These are phyloP conservation scores for Malaclemys terrapin DNA, from an alignment of 2,113 vertebrate species.

Conservation along the genomic window DNA sequence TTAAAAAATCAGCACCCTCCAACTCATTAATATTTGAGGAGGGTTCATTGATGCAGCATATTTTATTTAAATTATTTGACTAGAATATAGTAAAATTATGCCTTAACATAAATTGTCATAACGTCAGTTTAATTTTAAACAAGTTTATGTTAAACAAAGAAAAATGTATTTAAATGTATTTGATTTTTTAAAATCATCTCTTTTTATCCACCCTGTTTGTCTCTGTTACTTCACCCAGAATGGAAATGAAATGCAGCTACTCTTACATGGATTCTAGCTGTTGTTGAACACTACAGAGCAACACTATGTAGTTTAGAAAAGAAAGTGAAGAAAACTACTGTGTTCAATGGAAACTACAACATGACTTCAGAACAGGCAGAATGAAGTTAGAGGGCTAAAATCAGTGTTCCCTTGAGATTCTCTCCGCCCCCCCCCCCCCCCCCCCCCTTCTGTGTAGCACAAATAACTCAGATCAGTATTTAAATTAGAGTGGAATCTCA, in stretches of 20 bases:
- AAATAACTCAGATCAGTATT: no score
- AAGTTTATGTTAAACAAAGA: background rate
- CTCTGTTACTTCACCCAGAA: background rate
- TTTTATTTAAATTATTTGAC: background rate
- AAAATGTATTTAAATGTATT: background rate
- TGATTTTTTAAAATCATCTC: background rate
- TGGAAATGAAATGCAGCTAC: background rate
- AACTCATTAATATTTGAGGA: background rate
- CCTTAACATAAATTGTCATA: background rate
- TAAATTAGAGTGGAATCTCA: background rate
- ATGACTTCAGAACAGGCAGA: background rate
- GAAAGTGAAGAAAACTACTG: fast-evolving
- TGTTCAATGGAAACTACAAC: background rate
- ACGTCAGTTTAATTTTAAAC: background rate
- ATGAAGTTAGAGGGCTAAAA: background rate
- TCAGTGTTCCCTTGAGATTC: background rate
- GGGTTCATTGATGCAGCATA: background rate
- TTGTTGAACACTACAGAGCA: fast-evolving
- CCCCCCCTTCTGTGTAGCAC: background rate
- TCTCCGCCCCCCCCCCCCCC: no score
- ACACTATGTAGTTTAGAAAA: no score
- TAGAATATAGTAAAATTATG: background rate
- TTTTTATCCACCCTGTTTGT: background rate
- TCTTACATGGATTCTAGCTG: background rate
- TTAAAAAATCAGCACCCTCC: background rate